A percentile compares a stretch with the other conserved stretches of the same genome.
Conservation (phyloP, 2,113 vertebrate species). For the Dromas ardeola region DNA sequence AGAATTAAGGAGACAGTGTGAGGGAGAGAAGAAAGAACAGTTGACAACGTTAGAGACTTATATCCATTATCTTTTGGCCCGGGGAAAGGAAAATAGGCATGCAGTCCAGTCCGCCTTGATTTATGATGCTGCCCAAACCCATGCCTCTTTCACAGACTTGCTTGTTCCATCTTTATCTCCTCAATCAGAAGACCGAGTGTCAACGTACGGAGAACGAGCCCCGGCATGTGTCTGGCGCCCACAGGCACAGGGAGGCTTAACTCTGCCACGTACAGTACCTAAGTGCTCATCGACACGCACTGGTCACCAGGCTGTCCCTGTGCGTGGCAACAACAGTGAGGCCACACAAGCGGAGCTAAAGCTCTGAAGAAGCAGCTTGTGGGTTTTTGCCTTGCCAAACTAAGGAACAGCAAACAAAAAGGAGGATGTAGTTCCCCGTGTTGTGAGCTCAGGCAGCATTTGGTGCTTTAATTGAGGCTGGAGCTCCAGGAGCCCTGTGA, state of each 20-base stretch:
- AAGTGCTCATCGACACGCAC: background rate
- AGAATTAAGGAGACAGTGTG: background rate
- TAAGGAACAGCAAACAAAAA: background rate
- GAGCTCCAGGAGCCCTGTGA: background rate
- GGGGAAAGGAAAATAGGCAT: background rate
- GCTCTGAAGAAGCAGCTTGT: background rate
- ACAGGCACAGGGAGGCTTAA: background rate
- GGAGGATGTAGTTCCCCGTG: background rate
- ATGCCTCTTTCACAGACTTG: background rate
- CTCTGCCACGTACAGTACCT: background rate
- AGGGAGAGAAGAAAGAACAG: background rate
- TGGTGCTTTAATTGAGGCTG: background rate
- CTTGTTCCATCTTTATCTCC: background rate
- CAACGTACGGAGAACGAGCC: accelerated
- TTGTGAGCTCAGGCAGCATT: background rate
- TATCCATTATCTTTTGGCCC: background rate
- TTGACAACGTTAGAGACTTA: background rate
- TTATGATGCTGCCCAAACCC: background rate
- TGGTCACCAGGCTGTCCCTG: background rate
- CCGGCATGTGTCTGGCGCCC: background rate
- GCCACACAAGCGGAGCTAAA: accelerated
- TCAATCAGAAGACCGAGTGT: background rate
- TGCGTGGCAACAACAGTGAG: accelerated
- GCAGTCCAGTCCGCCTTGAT: background rate
- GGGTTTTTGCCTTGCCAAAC: background rate